Percentiles rank a stretch among this genome's conserved stretches.
Evolutionary conservation across 2,888 invertebrate species (phyloP).

Genomic region (Pocota personata): DNA sequence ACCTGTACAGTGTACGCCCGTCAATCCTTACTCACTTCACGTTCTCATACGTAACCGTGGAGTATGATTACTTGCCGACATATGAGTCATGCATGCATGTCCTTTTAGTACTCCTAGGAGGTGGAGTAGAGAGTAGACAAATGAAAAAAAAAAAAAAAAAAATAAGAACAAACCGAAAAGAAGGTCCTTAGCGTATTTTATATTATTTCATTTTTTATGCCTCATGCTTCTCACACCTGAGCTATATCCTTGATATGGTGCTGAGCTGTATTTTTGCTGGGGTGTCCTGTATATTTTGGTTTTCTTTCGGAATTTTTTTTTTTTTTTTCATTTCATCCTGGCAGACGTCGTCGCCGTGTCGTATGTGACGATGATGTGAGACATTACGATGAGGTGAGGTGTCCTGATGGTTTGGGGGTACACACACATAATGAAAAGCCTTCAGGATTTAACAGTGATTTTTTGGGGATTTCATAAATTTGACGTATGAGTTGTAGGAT

Average conservation of each 20-base stretch:
- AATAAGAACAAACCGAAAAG: constrained; percentile 24
- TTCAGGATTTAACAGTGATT: constrained; percentile 66
- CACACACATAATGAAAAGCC: constrained; percentile 65
- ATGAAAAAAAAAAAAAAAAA: too few species aligned
- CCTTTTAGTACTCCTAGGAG: constrained; percentile 7
- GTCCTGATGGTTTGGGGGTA: background rate
- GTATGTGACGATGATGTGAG: constrained; percentile 50
- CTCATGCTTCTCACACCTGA: constrained; percentile 41
- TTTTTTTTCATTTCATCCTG: constrained; percentile 39
- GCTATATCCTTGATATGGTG: constrained; percentile 12
- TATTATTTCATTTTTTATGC: constrained; percentile 62
- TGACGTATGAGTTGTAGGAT: constrained; percentile 69
- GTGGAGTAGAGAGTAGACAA: background rate
- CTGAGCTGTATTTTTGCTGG: constrained; percentile 2
- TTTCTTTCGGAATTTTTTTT: constrained; percentile 6
- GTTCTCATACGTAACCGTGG: constrained; percentile 33
- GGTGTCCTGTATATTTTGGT: background rate
- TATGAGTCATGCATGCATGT: constrained; percentile 68
- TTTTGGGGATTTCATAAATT: constrained; percentile 64
- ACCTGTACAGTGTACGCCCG: background rate
- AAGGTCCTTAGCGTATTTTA: constrained; percentile 51
- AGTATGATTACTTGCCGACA: constrained; percentile 40
- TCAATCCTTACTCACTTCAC: constrained; percentile 23
- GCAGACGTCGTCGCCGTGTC: constrained; percentile 39
- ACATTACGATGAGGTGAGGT: constrained; percentile 38